phyloP scores from a whole-genome alignment of 2,797 vertebrate species.

The Mionectes olivaceus region DNA sequence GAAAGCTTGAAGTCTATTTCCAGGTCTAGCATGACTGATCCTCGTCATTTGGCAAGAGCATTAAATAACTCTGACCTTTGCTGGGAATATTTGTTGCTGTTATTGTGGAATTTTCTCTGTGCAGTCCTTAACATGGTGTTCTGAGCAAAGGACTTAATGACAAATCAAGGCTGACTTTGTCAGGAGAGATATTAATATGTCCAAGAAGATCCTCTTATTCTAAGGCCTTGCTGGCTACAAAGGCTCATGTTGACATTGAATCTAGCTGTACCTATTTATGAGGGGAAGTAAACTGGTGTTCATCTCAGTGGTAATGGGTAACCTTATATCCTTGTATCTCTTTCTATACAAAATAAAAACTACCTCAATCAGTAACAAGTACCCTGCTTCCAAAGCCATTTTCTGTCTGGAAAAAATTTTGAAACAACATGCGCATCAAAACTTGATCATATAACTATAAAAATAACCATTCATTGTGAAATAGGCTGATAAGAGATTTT shows the following conservation, averaged over 20 bases:
- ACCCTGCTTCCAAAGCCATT: not conserved
- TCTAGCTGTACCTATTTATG: not conserved
- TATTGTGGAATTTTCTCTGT: not conserved
- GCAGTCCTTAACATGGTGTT: not conserved
- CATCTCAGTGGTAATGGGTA: not conserved
- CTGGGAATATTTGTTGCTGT: not conserved
- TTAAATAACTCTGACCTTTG: slow-evolving; percentile 23
- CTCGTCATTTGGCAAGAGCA: not conserved
- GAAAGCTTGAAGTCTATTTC: slow-evolving; percentile 36
- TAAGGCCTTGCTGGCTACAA: not conserved
- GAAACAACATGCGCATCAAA: not conserved
- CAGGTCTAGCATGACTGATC: slow-evolving; percentile 6
- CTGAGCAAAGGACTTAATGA: not conserved
- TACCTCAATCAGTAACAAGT: not conserved
- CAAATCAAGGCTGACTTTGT: slow-evolving; percentile 9
- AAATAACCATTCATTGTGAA: not conserved
- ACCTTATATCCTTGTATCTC: not conserved
- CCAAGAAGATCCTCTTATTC: not conserved
- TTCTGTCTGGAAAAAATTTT: not conserved
- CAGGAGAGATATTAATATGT: not conserved
- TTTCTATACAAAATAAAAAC: not conserved
- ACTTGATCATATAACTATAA: not conserved
- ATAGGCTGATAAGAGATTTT: not conserved
- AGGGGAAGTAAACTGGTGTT: not conserved
- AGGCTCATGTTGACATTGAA: not conserved